A percentile compares a stretch with the other conserved stretches of the same genome.
Conservation (phyloP, 2,888 invertebrate species). For the Ichneumon xanthorius region DNA sequence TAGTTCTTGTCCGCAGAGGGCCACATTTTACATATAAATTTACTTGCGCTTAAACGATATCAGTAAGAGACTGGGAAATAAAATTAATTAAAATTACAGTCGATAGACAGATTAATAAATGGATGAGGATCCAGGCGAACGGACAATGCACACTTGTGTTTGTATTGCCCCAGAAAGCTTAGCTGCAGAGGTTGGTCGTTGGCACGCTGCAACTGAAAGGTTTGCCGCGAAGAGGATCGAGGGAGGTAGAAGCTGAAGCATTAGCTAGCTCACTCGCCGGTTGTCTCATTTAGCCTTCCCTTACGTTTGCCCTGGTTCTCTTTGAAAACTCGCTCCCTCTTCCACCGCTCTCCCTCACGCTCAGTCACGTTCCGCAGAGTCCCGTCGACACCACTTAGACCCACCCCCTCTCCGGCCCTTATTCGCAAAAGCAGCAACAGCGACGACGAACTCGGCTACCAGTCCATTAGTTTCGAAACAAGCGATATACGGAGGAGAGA, state of each 20-base stretch:
- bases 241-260: conserved; percentile 31
- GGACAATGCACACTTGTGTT: conserved; percentile 17
- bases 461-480: conserved; percentile 69
- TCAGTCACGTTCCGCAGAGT: conserved; percentile 51
- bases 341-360: conserved; percentile 25
- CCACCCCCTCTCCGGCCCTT: conserved; percentile 1
- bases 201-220: conserved; percentile 59
- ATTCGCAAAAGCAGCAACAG: conserved; percentile 41
- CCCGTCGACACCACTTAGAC: conserved; percentile 45
- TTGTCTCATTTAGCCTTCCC: conserved; percentile 64
- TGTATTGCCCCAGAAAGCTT: conserved; percentile 49
- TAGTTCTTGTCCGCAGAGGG: no score
- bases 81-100: background rate
- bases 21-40: no score
- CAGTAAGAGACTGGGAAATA: background rate
- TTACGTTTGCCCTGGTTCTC: conserved; percentile 66
- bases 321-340: conserved; percentile 61
- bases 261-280: conserved; percentile 50
- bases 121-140: conserved; percentile 21
- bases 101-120: conserved; percentile 44
- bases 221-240: conserved; percentile 46
- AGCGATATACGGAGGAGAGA: conserved; percentile 46
- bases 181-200: conserved; percentile 41
- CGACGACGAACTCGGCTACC: conserved; percentile 66
- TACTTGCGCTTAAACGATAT: background rate